phyloP scores from a whole-genome alignment of 2,113 vertebrate genomes.

The Odocoileus hemionus region DNA sequence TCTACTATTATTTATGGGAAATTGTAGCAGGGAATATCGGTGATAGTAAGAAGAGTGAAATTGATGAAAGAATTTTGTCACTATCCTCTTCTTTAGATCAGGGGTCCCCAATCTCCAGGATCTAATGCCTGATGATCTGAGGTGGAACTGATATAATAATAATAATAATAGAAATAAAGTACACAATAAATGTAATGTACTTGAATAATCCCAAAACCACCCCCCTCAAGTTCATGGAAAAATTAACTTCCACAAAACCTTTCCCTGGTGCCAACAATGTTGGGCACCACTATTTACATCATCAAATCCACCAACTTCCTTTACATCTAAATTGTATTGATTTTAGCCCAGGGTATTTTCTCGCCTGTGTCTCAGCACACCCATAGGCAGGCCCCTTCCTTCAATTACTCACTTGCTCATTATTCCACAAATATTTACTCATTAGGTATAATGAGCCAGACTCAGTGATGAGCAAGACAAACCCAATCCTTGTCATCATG shows the following conservation, averaged over 20 bases:
- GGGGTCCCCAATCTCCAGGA: neutral
- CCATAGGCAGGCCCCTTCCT: neutral
- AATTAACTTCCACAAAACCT: neutral
- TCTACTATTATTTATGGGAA: conserved; percentile 65
- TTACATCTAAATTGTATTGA: neutral
- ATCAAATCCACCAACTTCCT: neutral
- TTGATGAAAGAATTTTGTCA: conserved; percentile 22
- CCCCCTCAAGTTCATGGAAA: neutral
- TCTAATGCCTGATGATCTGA: neutral
- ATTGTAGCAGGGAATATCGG: neutral
- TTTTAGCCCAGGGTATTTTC: neutral
- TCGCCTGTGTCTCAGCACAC: neutral
- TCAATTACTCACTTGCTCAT: neutral
- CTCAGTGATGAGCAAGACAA: neutral
- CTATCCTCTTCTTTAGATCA: neutral
- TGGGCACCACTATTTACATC: neutral
- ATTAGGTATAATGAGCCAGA: neutral
- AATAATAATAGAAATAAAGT: neutral
- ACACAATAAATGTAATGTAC: neutral
- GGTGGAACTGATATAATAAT: neutral
- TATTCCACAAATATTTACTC: neutral
- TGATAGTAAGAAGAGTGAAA: conserved; percentile 22
- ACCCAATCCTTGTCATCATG: neutral
- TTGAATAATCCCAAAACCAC: neutral
- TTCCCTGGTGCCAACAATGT: neutral